Percentiles rank a stretch among this genome's conserved stretches.
Evolutionary conservation across 2,888 invertebrate species (phyloP).

Genomic region (Pristionchus arcanus): DNA sequence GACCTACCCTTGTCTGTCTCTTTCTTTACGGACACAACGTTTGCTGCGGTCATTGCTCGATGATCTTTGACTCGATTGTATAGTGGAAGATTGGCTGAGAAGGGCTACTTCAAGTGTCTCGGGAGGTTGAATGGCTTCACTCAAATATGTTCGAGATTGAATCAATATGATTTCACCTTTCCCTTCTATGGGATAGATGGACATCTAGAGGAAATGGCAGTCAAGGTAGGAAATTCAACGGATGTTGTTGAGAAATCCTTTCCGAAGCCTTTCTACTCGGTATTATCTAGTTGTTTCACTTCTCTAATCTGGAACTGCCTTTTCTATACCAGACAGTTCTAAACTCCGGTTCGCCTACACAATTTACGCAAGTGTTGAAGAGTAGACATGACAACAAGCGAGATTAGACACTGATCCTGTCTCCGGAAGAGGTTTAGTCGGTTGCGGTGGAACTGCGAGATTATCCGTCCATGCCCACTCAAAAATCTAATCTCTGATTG

Average conservation of each 20-base stretch:
- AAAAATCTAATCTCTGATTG: background rate
- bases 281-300: background rate
- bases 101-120: background rate
- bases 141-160: background rate
- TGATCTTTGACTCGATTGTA: background rate
- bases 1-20: background rate
- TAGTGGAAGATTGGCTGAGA: background rate
- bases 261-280: background rate
- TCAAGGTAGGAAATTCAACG: background rate
- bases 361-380: background rate
- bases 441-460: background rate
- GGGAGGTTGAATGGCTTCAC: background rate
- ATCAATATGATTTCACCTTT: constrained; percentile 12
- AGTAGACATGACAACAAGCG: background rate
- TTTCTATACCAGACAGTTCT: background rate
- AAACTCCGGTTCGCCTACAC: background rate
- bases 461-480: background rate
- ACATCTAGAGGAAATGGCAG: background rate
- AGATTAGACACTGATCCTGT: background rate
- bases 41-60: background rate
- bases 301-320: background rate
- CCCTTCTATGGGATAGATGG: background rate
- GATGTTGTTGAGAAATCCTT: background rate
- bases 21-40: background rate
- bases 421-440: background rate